phyloP scores from a whole-genome alignment of 2,888 invertebrate genomes.

The Meloe dianella region DNA sequence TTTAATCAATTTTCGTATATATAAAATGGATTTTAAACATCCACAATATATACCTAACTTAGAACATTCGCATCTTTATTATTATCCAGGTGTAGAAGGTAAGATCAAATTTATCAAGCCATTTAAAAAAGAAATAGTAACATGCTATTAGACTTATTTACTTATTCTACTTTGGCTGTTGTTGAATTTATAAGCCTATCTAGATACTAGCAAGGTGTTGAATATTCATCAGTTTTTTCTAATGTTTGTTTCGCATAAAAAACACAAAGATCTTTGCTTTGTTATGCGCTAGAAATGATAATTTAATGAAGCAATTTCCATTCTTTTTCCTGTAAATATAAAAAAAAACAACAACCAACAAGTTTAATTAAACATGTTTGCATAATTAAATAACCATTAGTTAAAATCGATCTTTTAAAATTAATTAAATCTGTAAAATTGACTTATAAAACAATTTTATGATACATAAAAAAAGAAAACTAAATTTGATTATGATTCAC shows the following conservation, averaged over 20 bases:
- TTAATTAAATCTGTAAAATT: not conserved
- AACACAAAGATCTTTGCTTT: conserved; percentile 18
- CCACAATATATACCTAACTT: conserved; percentile 41
- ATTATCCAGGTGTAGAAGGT: conserved; percentile 41
- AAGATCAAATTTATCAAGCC: conserved; percentile 18
- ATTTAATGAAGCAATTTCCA: conserved; percentile 14
- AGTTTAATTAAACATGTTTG: conserved; percentile 8
- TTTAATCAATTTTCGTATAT: not conserved
- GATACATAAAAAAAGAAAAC: too few relatives aligned
- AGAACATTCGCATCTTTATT: conserved; percentile 46
- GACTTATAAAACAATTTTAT: too few relatives aligned
- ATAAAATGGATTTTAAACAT: conserved; percentile 49
- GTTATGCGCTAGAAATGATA: conserved; percentile 21
- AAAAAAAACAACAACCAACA: not conserved
- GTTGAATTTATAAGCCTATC: not conserved
- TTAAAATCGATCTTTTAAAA: not conserved
- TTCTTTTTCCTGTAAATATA: not conserved
- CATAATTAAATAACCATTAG: not conserved
- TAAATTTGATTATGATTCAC: not conserved
- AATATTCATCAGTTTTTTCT: conserved; percentile 29
- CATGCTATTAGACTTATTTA: too few relatives aligned
- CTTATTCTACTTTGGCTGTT: not conserved
- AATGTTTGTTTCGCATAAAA: conserved; percentile 16
- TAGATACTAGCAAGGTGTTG: conserved; percentile 23
- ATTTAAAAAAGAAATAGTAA: too few relatives aligned